phyloP scores from a whole-genome alignment of 2,888 invertebrate genomes.

The Galerucella nymphaeae region DNA sequence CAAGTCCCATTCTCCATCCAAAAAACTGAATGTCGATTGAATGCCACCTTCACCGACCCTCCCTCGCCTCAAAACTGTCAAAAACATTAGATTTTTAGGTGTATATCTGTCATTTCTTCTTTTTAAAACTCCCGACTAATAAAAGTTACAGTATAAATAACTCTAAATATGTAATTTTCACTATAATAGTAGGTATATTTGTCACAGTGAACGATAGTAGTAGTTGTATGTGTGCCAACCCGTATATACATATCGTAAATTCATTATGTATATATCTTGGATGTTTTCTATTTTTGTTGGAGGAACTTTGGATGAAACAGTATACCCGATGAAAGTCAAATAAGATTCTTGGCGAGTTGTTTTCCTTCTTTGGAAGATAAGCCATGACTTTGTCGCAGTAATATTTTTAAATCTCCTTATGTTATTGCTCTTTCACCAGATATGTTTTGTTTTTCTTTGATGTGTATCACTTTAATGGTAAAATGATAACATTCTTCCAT shows the following conservation, averaged over 20 bases:
- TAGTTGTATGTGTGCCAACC: conserved; percentile 13
- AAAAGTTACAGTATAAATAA: too few relatives aligned
- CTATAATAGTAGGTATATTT: background rate
- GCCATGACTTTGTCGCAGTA: conserved; percentile 33
- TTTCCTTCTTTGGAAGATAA: conserved; percentile 31
- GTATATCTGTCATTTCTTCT: too few relatives aligned
- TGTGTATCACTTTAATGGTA: conserved; percentile 4
- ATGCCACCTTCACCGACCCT: too few relatives aligned
- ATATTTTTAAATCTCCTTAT: conserved; percentile 36
- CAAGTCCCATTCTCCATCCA: too few relatives aligned
- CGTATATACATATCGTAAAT: conserved; percentile 26
- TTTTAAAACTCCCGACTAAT: too few relatives aligned
- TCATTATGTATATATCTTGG: conserved; percentile 33
- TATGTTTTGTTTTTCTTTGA: conserved; percentile 24
- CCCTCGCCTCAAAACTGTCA: too few relatives aligned
- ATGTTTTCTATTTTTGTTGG: conserved; percentile 36
- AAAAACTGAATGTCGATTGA: too few relatives aligned
- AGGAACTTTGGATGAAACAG: conserved; percentile 35
- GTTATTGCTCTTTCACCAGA: conserved; percentile 29
- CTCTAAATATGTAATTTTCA: too few relatives aligned
- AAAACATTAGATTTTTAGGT: too few relatives aligned
- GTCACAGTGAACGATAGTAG: background rate
- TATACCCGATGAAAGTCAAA: conserved; percentile 41
- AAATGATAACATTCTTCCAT: conserved; percentile 1
- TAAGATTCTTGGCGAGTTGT: conserved; percentile 31